Evolutionary conservation across 2,797 vertebrate genomes (phyloP).

Genomic region (Prunella strophiata): DNA sequence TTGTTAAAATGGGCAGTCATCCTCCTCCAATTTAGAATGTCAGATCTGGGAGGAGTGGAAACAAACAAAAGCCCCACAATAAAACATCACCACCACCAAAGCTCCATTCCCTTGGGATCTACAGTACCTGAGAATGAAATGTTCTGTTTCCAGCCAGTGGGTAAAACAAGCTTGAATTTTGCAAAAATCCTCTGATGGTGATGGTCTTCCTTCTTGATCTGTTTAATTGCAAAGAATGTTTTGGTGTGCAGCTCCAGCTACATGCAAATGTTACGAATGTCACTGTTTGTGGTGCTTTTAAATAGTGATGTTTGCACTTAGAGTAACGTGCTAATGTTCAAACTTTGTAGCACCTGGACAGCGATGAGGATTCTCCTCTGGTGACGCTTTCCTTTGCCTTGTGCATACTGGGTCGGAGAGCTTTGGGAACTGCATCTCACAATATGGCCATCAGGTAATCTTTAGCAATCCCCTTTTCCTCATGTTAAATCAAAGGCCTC

Average conservation of each 20-base stretch:
- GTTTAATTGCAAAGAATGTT: not conserved
- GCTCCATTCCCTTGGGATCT: not conserved
- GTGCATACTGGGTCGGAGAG: slow-evolving; percentile 91
- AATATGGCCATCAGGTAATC: slow-evolving; percentile 93
- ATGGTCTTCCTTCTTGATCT: not conserved
- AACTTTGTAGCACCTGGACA: slow-evolving; percentile 83
- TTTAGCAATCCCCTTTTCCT: not conserved
- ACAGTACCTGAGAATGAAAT: accelerated
- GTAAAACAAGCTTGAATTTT: not conserved
- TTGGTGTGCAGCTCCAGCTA: not conserved
- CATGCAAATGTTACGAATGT: not conserved
- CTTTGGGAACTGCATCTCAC: slow-evolving; percentile 91
- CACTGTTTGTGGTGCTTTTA: not conserved
- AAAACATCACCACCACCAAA: not conserved
- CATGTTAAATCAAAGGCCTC: not conserved
- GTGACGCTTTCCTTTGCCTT: slow-evolving; percentile 94
- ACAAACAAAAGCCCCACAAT: not conserved
- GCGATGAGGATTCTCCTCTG: slow-evolving; percentile 92
- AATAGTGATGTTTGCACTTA: not conserved
- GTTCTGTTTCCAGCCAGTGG: not conserved
- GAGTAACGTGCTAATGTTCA: not conserved
- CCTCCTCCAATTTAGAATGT: not conserved
- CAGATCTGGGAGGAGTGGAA: not conserved
- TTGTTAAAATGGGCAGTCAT: not conserved
- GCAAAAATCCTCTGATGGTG: not conserved